Conservation (phyloP, 2,888 invertebrate species). For the Epirrita christyi region DNA sequence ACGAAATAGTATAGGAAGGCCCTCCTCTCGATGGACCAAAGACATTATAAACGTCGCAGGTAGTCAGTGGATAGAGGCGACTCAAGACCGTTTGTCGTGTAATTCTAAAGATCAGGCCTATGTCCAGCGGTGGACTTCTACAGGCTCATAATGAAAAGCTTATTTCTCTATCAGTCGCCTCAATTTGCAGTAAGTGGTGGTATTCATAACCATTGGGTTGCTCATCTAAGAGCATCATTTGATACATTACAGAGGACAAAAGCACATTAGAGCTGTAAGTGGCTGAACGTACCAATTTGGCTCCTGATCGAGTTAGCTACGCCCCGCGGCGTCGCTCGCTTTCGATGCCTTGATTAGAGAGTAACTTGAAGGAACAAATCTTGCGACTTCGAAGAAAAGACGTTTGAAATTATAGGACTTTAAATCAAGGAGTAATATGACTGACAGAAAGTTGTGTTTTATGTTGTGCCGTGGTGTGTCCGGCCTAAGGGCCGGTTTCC, state of each 20-base stretch:
- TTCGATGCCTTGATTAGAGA: conserved; percentile 26
- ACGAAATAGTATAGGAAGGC: no score
- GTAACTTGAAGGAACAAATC: conserved; percentile 10
- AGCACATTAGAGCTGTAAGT: conserved; percentile 24
- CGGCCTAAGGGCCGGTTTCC: no score
- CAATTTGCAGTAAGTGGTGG: conserved; percentile 4
- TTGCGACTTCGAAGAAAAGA: neutral
- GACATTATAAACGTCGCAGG: no score
- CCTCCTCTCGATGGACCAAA: no score
- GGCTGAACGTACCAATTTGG: conserved; percentile 29
- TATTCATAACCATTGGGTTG: neutral
- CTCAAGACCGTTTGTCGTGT: no score
- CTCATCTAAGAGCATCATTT: conserved; percentile 13
- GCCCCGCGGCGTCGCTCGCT: conserved; percentile 31
- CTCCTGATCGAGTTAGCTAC: conserved; percentile 36
- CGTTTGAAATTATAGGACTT: neutral
- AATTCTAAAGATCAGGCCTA: no score
- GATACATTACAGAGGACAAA: conserved; percentile 28
- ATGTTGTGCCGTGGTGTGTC: no score
- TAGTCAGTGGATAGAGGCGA: no score
- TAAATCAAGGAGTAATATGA: no score
- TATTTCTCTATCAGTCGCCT: neutral
- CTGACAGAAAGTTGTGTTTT: no score
- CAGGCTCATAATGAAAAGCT: no score
- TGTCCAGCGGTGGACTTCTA: no score